These are phyloP conservation scores for Acanthosepion esculentum DNA, from an alignment of 2,888 invertebrate species.

Conservation along the genomic window DNA sequence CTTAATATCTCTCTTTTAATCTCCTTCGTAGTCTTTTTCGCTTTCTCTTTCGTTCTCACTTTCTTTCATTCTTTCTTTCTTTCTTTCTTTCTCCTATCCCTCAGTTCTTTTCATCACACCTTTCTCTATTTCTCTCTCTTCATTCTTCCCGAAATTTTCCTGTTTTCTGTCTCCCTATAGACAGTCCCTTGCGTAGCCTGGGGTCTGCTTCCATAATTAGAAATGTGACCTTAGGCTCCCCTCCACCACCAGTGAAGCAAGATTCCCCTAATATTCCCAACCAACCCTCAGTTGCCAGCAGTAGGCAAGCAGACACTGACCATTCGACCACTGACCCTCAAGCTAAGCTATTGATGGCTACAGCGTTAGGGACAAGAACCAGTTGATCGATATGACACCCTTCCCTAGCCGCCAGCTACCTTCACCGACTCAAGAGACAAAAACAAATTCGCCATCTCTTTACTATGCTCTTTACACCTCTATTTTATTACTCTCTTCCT, in stretches of 20 bases:
- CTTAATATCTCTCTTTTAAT: too few relatives aligned
- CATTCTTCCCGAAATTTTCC: background rate
- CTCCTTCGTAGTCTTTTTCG: too few relatives aligned
- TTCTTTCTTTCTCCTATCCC: background rate
- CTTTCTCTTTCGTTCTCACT: too few relatives aligned
- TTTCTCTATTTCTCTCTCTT: background rate
- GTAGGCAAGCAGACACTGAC: slow-evolving; percentile 17
- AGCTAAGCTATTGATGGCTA: slow-evolving; percentile 33
- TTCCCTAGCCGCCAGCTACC: background rate
- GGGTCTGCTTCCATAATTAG: background rate
- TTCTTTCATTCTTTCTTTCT: too few relatives aligned
- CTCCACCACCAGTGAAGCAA: background rate
- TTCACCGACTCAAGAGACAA: background rate
- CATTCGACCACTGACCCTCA: background rate
- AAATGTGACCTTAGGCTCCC: background rate
- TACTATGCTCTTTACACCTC: background rate
- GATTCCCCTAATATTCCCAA: background rate
- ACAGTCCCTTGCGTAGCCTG: background rate
- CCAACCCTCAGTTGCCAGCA: background rate
- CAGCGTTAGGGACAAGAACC: slow-evolving; percentile 2
- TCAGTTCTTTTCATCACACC: background rate
- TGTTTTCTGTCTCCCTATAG: slow-evolving; percentile 43
- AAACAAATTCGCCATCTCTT: background rate
- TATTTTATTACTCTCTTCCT: background rate
- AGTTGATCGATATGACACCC: slow-evolving; percentile 4